Evolutionary conservation across 2,888 invertebrate genomes (phyloP).

Genomic region (Lissocephala sabroskyi): DNA sequence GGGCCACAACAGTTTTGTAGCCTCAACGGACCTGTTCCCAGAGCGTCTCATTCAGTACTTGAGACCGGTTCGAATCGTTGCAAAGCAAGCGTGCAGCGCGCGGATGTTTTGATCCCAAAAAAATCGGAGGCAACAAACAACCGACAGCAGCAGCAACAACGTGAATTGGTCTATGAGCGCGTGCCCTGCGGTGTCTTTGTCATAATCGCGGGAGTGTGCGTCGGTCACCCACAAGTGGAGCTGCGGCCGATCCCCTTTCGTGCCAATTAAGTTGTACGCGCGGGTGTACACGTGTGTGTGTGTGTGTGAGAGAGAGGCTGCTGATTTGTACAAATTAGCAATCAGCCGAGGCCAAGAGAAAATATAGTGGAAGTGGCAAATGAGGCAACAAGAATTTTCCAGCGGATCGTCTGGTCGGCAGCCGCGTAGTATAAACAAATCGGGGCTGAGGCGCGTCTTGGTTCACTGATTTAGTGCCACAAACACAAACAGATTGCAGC

Average conservation of each 20-base stretch:
- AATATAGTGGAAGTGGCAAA: too few species aligned
- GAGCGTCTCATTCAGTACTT: slow-evolving; percentile 67
- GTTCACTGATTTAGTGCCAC: slow-evolving; percentile 66
- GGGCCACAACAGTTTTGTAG: slow-evolving; percentile 9
- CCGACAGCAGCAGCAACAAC: too few species aligned
- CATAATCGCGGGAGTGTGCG: too few species aligned
- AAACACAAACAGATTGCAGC: slow-evolving; percentile 65
- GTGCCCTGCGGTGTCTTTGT: too few species aligned
- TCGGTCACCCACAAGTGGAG: too few species aligned
- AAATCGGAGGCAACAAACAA: slow-evolving; percentile 2
- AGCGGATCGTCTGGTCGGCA: slow-evolving; percentile 9
- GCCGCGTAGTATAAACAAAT: slow-evolving; percentile 61
- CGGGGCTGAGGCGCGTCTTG: slow-evolving; percentile 59
- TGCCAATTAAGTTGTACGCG: too few species aligned
- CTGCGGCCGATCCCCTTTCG: too few species aligned
- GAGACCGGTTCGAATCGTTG: slow-evolving; percentile 68
- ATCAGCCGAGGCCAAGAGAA: slow-evolving; percentile 16
- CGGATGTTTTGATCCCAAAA: slow-evolving; percentile 5
- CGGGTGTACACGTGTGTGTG: slow-evolving; percentile 27
- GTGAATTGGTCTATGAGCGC: not conserved
- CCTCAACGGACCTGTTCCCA: slow-evolving; percentile 56
- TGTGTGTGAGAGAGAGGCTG: slow-evolving; percentile 5
- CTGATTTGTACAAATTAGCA: slow-evolving; percentile 59
- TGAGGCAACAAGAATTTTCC: slow-evolving; percentile 3
- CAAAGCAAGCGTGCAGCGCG: slow-evolving; percentile 30